Percentiles rank a stretch among this genome's conserved stretches.
phyloP scores from a whole-genome alignment of 2,888 invertebrate genomes.

The Drepana falcataria region DNA sequence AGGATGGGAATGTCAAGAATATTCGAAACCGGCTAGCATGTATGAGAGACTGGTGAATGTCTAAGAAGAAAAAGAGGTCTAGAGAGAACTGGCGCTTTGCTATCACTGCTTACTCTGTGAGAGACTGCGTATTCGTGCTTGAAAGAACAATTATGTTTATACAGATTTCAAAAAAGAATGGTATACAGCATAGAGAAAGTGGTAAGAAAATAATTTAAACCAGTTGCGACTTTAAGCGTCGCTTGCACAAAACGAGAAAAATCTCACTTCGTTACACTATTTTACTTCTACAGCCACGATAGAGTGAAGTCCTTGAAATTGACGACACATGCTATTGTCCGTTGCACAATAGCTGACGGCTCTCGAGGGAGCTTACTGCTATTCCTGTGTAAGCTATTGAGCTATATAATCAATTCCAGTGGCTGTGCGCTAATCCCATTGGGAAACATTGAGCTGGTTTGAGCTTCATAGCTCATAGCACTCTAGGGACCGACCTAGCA shows the following conservation, averaged over 20 bases:
- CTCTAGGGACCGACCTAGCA: background rate
- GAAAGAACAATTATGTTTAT: no score
- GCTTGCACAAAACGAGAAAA: background rate
- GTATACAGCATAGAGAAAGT: no score
- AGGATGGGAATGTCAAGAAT: no score
- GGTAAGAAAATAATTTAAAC: no score
- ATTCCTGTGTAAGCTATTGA: slow-evolving; percentile 24
- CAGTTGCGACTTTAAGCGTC: no score
- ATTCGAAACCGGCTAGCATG: no score
- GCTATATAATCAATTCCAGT: slow-evolving; percentile 37
- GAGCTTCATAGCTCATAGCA: slow-evolving; percentile 9
- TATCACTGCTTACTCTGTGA: no score
- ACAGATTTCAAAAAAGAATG: no score
- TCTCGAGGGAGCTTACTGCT: slow-evolving; percentile 38
- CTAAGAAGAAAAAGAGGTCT: no score
- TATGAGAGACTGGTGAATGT: no score
- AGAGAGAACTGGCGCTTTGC: no score
- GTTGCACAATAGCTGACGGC: slow-evolving; percentile 27
- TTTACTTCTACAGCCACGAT: slow-evolving; percentile 15
- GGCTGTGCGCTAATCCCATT: slow-evolving; percentile 26
- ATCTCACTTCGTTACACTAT: slow-evolving; percentile 15
- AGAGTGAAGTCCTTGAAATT: slow-evolving; percentile 32
- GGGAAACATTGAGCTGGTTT: slow-evolving; percentile 30
- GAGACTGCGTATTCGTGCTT: no score
- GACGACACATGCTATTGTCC: slow-evolving; percentile 34